A percentile compares a stretch with the other conserved stretches of the same genome.
These are phyloP conservation scores for Otocyon megalotis DNA, from an alignment of 2,113 vertebrate species.

Conservation along the genomic window DNA sequence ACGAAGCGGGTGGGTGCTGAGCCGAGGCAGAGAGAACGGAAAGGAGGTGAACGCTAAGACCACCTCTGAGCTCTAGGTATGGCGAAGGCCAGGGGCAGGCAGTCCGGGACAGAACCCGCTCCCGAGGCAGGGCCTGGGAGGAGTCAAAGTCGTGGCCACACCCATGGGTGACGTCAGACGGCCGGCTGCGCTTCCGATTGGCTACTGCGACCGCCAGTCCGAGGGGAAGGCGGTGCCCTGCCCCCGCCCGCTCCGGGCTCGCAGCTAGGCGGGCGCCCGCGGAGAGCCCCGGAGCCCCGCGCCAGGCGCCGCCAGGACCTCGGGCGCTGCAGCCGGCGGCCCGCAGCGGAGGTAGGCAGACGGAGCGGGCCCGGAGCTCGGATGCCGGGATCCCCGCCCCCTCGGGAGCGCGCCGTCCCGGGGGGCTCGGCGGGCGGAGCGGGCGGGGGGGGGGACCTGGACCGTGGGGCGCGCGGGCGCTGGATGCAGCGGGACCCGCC, in stretches of 20 bases:
- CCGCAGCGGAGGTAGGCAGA: constrained; percentile 63
- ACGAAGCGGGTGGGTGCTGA: background rate
- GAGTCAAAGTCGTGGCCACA: background rate
- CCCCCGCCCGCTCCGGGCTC: background rate
- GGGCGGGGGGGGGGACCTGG: background rate
- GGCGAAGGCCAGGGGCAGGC: background rate
- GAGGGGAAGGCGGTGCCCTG: constrained; percentile 20
- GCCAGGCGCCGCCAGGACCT: background rate
- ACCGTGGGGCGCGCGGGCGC: background rate
- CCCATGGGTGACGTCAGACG: constrained; percentile 46
- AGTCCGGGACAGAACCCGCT: background rate
- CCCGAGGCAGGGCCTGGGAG: background rate
- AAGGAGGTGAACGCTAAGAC: background rate
- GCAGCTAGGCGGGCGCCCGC: background rate
- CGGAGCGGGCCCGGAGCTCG: background rate
- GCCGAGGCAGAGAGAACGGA: background rate
- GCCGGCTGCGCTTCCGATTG: constrained; percentile 41
- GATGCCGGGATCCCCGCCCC: background rate
- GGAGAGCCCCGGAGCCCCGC: background rate
- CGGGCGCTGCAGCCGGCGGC: background rate
- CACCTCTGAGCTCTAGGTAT: background rate
- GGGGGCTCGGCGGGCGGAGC: background rate
- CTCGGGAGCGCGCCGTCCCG: background rate
- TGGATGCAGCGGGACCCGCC: background rate
- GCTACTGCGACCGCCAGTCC: constrained; percentile 75